phyloP scores from a whole-genome alignment of 2,797 vertebrate genomes.

The Pseudocheirus occidentalis region DNA sequence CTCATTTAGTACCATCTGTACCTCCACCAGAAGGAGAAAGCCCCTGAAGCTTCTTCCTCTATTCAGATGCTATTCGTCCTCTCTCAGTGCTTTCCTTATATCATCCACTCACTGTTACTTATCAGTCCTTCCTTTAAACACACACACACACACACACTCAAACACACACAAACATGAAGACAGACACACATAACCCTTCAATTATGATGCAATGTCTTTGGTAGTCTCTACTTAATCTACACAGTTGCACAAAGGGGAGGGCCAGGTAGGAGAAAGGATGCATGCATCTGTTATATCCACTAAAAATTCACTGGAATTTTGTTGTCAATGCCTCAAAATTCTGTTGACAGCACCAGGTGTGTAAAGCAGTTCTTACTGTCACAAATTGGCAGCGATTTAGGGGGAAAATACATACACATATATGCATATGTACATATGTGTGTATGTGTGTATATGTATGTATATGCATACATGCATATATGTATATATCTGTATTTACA shows the following conservation, averaged over 20 bases:
- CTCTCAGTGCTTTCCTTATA: background rate
- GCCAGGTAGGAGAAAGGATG: background rate
- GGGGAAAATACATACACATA: background rate
- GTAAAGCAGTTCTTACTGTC: background rate
- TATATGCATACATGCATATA: no score
- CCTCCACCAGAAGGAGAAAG: background rate
- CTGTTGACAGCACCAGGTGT: background rate
- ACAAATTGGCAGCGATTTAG: background rate
- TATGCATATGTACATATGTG: no score
- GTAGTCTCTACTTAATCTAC: background rate
- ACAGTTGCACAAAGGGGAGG: background rate
- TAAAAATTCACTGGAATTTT: background rate
- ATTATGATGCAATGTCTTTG: background rate
- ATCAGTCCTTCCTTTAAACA: background rate
- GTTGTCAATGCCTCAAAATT: background rate
- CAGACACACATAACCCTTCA: background rate
- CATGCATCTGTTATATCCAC: background rate
- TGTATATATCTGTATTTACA: no score
- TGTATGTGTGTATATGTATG: no score
- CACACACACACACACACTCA: no score
- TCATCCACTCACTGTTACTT: background rate
- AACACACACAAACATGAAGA: background rate
- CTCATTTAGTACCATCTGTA: background rate
- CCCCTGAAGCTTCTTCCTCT: background rate
- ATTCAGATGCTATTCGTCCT: background rate